Conservation (phyloP, 2,797 vertebrate genomes). For the Epinephelus malabaricus region DNA sequence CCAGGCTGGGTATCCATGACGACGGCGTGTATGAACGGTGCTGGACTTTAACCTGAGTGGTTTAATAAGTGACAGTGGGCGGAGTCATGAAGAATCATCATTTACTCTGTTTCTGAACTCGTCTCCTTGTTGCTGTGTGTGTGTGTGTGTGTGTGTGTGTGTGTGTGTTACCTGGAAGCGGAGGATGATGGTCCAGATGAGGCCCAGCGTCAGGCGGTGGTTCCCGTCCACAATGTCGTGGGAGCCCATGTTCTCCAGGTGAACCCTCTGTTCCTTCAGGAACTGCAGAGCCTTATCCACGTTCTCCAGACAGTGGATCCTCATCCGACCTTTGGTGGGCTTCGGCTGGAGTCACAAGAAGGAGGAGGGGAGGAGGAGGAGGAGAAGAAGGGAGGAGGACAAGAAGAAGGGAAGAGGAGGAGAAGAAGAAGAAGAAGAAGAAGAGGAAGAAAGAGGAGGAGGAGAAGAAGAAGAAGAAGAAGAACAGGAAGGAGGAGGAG, state of each 20-base stretch:
- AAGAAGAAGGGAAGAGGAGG: no score
- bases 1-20: conserved; percentile 17
- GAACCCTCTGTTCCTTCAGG: conserved; percentile 96
- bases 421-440: no score
- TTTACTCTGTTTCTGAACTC: no score
- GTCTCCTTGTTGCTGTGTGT: no score
- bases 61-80: conserved; percentile 7
- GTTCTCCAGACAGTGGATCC: conserved; percentile 95
- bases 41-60: conserved; percentile 44
- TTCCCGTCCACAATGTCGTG: conserved; percentile 98
- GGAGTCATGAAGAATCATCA: background rate
- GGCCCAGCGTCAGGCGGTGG: conserved; percentile 94
- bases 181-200: conserved; percentile 98
- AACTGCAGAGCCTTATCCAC: conserved; percentile 97
- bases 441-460: no score
- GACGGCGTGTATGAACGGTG: background rate
- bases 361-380: no score
- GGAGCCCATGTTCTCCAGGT: conserved; percentile 97
- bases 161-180: conserved; percentile 86
- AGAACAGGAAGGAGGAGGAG: no score
- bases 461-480: no score
- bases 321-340: conserved; percentile 90
- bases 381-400: no score
- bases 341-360: conserved; percentile 48
- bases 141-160: no score